A percentile compares a stretch with the other conserved stretches of the same genome.
phyloP scores from a whole-genome alignment of 2,113 vertebrate species.

The Leiothrix lutea region DNA sequence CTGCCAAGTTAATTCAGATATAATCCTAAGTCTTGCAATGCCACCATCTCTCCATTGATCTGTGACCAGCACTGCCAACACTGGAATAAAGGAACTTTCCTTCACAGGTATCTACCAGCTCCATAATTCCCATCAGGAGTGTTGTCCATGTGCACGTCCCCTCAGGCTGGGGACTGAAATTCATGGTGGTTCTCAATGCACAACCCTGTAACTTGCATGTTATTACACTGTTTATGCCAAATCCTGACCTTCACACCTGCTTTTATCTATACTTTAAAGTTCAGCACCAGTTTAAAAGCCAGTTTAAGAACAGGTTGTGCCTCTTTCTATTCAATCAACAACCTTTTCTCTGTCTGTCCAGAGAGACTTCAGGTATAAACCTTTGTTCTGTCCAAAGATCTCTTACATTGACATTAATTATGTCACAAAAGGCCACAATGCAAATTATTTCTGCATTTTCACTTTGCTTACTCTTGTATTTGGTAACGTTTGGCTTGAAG shows the following conservation, averaged over 20 bases:
- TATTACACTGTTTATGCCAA: neutral
- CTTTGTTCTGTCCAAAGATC: neutral
- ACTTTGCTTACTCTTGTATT: neutral
- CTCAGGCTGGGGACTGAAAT: neutral
- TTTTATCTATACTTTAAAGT: neutral
- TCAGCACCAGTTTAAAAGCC: neutral
- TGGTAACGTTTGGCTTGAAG: neutral
- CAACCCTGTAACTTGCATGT: neutral
- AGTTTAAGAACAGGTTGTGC: neutral
- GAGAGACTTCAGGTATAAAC: neutral
- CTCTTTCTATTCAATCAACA: neutral
- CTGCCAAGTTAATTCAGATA: neutral
- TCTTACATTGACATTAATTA: neutral
- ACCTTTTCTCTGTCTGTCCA: neutral
- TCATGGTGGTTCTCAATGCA: neutral
- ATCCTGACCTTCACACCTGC: neutral
- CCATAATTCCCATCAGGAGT: neutral
- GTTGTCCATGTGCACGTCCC: neutral
- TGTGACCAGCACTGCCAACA: neutral
- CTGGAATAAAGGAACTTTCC: neutral
- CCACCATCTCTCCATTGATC: neutral
- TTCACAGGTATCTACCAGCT: neutral
- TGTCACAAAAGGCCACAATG: neutral
- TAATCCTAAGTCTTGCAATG: neutral
- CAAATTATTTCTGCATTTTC: neutral